Percentiles rank a stretch among this genome's conserved stretches.
These are phyloP conservation scores for Anisognathus igniventris DNA, from an alignment of 2,797 vertebrate species.

Conservation along the genomic window DNA sequence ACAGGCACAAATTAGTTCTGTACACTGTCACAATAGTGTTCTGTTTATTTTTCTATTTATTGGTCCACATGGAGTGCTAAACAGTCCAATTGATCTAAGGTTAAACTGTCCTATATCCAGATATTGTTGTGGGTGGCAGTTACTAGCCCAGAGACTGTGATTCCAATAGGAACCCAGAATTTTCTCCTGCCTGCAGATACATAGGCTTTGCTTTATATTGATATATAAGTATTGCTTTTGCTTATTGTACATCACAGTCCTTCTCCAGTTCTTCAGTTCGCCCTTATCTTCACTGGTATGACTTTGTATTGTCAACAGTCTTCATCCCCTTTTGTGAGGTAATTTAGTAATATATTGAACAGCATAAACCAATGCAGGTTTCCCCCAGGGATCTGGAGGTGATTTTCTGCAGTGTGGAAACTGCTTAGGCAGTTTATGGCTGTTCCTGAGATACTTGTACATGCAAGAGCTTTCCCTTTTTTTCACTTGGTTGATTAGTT, in stretches of 20 bases:
- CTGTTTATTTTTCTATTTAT: background rate
- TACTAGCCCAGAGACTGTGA: background rate
- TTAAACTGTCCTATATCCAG: background rate
- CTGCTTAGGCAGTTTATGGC: background rate
- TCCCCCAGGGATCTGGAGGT: background rate
- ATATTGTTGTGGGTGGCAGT: background rate
- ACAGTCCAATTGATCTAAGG: background rate
- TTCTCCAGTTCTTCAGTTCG: background rate
- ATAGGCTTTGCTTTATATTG: background rate
- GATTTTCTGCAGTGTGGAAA: background rate
- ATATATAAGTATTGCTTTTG: background rate
- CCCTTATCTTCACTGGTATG: background rate
- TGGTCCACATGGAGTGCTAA: background rate
- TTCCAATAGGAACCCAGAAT: background rate
- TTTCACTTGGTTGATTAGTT: background rate
- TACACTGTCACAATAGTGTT: background rate
- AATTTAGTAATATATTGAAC: background rate
- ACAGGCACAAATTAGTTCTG: background rate
- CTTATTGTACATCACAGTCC: background rate
- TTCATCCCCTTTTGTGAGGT: background rate
- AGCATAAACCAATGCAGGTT: background rate
- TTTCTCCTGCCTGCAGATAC: background rate
- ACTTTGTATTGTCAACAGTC: background rate
- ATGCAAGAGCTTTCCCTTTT: background rate
- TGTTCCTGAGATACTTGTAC: background rate